Conservation (phyloP, 2,113 vertebrate species). For the Panthera leo region DNA sequence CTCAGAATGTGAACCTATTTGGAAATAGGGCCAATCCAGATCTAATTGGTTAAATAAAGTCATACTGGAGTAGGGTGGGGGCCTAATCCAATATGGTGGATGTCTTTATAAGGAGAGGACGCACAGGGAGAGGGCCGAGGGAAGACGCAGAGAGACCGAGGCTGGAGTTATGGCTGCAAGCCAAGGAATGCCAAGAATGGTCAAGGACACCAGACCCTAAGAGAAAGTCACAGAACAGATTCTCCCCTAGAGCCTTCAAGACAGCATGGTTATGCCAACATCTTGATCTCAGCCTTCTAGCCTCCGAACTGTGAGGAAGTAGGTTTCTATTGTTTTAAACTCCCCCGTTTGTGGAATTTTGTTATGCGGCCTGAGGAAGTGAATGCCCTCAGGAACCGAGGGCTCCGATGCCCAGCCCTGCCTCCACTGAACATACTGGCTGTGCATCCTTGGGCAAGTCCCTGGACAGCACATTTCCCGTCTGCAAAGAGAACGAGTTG, state of each 20-base stretch:
- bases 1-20: not conserved
- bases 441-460: too few species aligned
- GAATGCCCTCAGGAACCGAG: not conserved
- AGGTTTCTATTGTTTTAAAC: not conserved
- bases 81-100: not conserved
- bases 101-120: not conserved
- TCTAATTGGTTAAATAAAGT: not conserved
- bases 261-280: not conserved
- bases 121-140: not conserved
- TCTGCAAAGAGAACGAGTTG: not conserved
- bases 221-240: not conserved
- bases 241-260: not conserved
- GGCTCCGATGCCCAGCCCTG: not conserved
- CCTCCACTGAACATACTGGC: not conserved
- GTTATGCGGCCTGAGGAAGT: too few species aligned
- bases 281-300: not conserved
- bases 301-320: not conserved
- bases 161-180: rapidly evolving
- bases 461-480: not conserved
- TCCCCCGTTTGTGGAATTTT: too few species aligned
- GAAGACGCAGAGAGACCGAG: not conserved
- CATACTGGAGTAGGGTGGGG: not conserved
- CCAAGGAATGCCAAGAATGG: not conserved
- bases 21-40: not conserved
- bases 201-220: rapidly evolving